Conservation (phyloP, 2,888 invertebrate genomes). For the Habrosyne pyritoides region DNA sequence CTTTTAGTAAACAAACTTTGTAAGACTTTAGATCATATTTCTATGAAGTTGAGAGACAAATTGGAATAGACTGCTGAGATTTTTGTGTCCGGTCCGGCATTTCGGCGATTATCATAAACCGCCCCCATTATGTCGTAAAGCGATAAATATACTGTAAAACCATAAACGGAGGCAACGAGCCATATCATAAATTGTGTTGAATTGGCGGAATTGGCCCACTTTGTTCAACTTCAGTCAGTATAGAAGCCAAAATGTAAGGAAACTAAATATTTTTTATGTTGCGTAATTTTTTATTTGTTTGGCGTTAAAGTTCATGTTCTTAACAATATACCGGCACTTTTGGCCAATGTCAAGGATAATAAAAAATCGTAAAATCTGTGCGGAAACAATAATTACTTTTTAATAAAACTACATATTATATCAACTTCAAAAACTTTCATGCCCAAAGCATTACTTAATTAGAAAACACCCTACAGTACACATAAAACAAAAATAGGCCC, state of each 20-base stretch:
- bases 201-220: conserved; percentile 76
- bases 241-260: conserved; percentile 33
- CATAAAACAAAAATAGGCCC: background rate
- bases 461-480: background rate
- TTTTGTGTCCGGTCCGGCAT: conserved; percentile 38
- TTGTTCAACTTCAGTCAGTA: conserved; percentile 61
- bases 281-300: background rate
- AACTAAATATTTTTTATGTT: background rate
- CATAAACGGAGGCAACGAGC: conserved; percentile 73
- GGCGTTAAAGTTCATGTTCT: background rate
- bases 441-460: too few relatives aligned
- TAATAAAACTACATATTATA: too few relatives aligned
- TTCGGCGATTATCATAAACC: conserved; percentile 63
- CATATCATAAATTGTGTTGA: conserved; percentile 69
- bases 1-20: too few relatives aligned
- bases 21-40: background rate
- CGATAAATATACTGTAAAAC: conserved; percentile 81
- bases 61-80: conserved; percentile 22
- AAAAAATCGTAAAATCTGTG: too few relatives aligned
- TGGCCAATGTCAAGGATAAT: too few relatives aligned
- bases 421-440: too few relatives aligned
- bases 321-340: too few relatives aligned
- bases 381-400: too few relatives aligned
- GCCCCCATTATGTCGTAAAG: conserved; percentile 69
- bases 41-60: background rate